Evolutionary conservation across 2,113 vertebrate genomes (phyloP).

Genomic region (Agapornis roseicollis): DNA sequence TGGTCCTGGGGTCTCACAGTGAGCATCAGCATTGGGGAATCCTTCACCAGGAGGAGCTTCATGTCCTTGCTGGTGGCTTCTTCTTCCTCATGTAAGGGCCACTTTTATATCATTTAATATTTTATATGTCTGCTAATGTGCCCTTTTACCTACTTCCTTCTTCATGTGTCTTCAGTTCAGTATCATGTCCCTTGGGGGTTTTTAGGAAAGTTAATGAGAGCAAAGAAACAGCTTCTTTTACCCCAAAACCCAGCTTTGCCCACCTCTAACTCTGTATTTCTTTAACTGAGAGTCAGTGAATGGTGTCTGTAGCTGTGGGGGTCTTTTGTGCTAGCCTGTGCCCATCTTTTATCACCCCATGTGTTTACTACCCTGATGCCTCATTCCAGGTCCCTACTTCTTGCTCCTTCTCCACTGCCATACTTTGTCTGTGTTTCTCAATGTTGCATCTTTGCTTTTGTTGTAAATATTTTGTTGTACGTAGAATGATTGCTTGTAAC

Average conservation of each 20-base stretch:
- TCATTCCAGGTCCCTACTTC: neutral
- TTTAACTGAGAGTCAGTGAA: accelerated
- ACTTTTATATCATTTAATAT: neutral
- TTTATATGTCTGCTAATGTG: neutral
- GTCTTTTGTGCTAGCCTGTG: neutral
- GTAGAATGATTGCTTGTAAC: neutral
- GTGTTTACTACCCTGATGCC: neutral
- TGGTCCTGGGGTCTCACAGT: neutral
- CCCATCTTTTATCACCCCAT: neutral
- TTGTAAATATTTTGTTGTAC: neutral
- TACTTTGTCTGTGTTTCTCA: neutral
- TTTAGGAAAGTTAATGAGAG: neutral
- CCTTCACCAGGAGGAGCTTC: accelerated
- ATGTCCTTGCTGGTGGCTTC: accelerated
- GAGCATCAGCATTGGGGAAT: accelerated
- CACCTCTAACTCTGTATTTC: neutral
- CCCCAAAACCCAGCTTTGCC: accelerated
- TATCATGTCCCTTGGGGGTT: neutral
- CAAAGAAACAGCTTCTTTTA: neutral
- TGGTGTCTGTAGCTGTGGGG: neutral
- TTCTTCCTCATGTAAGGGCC: neutral
- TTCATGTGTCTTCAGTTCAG: neutral
- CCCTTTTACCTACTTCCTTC: neutral
- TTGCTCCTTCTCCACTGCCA: neutral
- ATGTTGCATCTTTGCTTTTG: neutral